These are phyloP conservation scores for Luidia sarsii DNA, from an alignment of 53 echinoderm and acorn worm species.

Conservation along the genomic window DNA sequence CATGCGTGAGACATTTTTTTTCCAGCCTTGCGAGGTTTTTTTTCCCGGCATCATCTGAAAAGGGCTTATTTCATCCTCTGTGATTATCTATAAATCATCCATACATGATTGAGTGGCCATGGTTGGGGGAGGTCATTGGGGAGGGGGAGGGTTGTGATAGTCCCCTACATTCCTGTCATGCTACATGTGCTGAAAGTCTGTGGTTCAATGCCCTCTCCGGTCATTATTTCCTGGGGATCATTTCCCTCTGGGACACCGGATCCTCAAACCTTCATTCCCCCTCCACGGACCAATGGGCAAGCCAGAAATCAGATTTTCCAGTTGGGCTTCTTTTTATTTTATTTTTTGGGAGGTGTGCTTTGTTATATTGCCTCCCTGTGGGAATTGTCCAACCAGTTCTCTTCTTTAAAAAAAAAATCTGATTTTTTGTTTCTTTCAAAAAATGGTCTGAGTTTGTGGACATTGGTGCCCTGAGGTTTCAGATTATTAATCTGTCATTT, in stretches of 20 bases:
- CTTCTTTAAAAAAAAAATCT: too few species aligned
- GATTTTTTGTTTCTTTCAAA: too few species aligned
- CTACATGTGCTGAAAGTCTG: constrained; percentile 12
- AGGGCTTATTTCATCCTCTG: too few species aligned
- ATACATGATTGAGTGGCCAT: not conserved
- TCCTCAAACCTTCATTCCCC: constrained; percentile 30
- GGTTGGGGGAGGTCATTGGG: too few species aligned
- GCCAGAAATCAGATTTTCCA: constrained; percentile 44
- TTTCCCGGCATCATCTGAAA: too few species aligned
- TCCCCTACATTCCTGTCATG: constrained; percentile 46
- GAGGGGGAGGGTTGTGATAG: too few species aligned
- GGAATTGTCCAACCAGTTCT: not conserved
- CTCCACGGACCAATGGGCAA: constrained; percentile 32
- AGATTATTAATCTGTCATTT: not conserved
- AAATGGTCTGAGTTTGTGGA: not conserved
- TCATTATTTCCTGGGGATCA: constrained; percentile 39
- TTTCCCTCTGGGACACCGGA: constrained; percentile 45
- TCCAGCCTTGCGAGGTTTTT: too few species aligned
- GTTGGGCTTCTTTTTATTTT: constrained; percentile 9
- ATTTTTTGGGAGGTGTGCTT: constrained; percentile 48
- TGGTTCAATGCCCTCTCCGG: constrained; percentile 47
- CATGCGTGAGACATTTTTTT: too few species aligned
- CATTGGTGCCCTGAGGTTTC: not conserved
- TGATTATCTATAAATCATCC: not conserved
- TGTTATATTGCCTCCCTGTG: constrained; percentile 42